phyloP scores from a whole-genome alignment of 1,140 invertebrate species.

The Drosophila sechellia region DNA sequence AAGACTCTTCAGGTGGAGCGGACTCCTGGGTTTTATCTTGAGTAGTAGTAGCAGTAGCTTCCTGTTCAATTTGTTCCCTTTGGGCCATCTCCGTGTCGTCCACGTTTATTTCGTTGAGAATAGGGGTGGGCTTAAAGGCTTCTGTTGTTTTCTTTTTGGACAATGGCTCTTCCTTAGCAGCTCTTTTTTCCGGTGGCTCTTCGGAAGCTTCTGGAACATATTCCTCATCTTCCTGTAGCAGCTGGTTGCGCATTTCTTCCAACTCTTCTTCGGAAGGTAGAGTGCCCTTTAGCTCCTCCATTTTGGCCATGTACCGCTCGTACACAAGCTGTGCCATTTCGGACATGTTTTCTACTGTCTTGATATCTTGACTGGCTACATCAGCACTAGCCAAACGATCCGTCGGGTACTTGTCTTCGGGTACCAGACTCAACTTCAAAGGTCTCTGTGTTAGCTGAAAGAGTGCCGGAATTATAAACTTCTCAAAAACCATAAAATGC shows the following conservation, averaged over 20 bases:
- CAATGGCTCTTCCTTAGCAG: constrained; percentile 36
- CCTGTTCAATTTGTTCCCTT: constrained; percentile 4
- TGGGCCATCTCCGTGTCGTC: constrained; percentile 53
- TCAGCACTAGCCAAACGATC: constrained; percentile 85
- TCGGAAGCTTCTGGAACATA: constrained; percentile 15
- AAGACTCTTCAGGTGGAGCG: constrained; percentile 12
- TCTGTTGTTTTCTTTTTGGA: constrained; percentile 55
- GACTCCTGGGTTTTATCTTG: constrained; percentile 3
- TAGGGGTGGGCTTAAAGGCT: constrained; percentile 85
- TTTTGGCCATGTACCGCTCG: constrained; percentile 93
- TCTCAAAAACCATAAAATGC: background rate
- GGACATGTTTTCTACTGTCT: constrained; percentile 92
- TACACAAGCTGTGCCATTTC: constrained; percentile 97
- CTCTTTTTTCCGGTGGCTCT: constrained; percentile 65
- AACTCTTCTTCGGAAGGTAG: constrained; percentile 72
- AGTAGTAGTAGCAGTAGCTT: background rate
- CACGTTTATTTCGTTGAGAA: constrained; percentile 80
- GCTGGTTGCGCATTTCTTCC: constrained; percentile 42
- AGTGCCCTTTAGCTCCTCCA: constrained; percentile 88
- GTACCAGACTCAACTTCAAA: constrained; percentile 90
- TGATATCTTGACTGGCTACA: constrained; percentile 49
- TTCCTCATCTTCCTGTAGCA: constrained; percentile 55
- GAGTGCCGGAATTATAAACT: background rate
- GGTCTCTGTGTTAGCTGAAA: constrained; percentile 88
- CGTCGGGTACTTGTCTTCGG: constrained; percentile 92